These are phyloP conservation scores for Porites lobata DNA, from an alignment of 92 coral and sea anemone species.

Conservation along the genomic window DNA sequence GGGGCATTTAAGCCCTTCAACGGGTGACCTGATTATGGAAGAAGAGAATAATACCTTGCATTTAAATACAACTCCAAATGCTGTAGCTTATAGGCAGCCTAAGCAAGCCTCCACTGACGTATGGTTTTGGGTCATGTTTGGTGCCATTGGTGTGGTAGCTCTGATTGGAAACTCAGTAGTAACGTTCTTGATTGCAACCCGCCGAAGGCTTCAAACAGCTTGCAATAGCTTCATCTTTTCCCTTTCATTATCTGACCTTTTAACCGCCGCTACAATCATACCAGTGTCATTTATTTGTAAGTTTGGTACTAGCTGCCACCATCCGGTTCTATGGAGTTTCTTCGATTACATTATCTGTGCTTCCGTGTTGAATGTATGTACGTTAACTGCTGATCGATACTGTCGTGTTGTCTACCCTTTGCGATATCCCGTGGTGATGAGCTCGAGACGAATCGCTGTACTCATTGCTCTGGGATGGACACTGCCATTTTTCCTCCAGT, in stretches of 20 bases:
- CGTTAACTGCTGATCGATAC: conserved; percentile 54
- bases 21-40: not conserved
- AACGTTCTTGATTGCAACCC: conserved; percentile 36
- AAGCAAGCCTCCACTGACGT: not conserved
- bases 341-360: conserved; percentile 53
- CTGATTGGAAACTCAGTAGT: conserved; percentile 45
- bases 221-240: conserved; percentile 62
- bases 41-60: not conserved
- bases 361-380: conserved; percentile 46
- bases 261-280: conserved; percentile 19
- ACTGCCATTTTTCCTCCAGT: conserved; percentile 36
- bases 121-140: conserved; percentile 30
- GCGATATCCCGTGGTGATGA: conserved; percentile 57
- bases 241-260: conserved; percentile 44
- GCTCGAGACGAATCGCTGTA: conserved; percentile 11
- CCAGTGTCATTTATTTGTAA: conserved; percentile 53
- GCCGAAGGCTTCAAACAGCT: conserved; percentile 44
- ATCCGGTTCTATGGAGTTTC: conserved; percentile 14
- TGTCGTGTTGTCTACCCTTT: conserved; percentile 54
- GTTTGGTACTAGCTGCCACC: conserved; percentile 26
- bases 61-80: conserved; percentile 3
- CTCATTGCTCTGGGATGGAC: conserved; percentile 54
- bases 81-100: too few species aligned
- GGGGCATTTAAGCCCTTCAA: not conserved
- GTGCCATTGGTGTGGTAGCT: conserved; percentile 12